These are phyloP conservation scores for Nineta flava DNA, from an alignment of 2,888 invertebrate genomes.

Conservation along the genomic window DNA sequence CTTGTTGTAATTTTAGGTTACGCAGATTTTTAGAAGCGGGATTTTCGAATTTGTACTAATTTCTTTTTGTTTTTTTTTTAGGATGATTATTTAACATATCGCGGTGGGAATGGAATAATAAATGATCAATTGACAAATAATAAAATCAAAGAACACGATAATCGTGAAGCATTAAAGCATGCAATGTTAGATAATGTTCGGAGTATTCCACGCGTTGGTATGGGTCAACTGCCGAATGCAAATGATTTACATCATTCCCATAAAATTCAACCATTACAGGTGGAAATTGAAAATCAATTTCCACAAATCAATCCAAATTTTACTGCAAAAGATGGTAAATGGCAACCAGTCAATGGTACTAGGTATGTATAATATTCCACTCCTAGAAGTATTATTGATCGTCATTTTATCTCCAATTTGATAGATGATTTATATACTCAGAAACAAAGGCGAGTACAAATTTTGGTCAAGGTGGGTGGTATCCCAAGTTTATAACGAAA, in stretches of 20 bases:
- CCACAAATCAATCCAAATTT: constrained; percentile 48
- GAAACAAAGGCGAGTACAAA: too few relatives aligned
- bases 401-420: not conserved
- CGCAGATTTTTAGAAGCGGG: too few relatives aligned
- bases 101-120: not conserved
- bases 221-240: constrained; percentile 13
- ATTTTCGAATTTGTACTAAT: too few relatives aligned
- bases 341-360: constrained; percentile 62
- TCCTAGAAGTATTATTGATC: not conserved
- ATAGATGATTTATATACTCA: too few relatives aligned
- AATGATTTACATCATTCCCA: constrained; percentile 14
- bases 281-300: constrained; percentile 23
- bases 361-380: constrained; percentile 41
- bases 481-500: too few relatives aligned
- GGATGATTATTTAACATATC: constrained; percentile 7
- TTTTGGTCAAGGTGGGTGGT: too few relatives aligned
- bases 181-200: not conserved
- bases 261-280: constrained; percentile 14
- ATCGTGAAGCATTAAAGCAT: not conserved
- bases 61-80: not conserved
- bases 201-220: not conserved
- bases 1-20: too few relatives aligned
- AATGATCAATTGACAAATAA: constrained; percentile 1
- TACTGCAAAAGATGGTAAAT: constrained; percentile 54
- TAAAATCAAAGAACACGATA: constrained; percentile 1